Evolutionary conservation across 92 coral and sea anemone species (phyloP).

Genomic region (Bergia sp.): DNA sequence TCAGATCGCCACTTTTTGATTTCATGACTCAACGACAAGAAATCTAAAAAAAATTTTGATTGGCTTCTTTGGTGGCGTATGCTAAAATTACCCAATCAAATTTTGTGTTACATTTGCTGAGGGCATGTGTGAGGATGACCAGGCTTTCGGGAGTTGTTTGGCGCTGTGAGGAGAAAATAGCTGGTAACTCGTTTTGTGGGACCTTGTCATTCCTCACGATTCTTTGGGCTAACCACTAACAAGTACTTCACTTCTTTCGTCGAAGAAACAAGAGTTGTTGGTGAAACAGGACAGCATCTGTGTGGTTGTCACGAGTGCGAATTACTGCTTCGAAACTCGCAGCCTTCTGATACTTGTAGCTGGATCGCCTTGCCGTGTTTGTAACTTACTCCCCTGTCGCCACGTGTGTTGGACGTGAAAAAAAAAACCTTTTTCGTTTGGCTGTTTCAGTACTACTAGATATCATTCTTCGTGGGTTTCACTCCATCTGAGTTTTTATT

Average conservation of each 20-base stretch:
- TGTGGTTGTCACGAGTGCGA: conserved; percentile 54
- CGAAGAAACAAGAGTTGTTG: conserved; percentile 12
- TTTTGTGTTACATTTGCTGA: conserved; percentile 9
- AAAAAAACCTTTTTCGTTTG: conserved; percentile 19
- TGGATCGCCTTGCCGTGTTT: conserved; percentile 46
- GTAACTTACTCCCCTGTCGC: conserved; percentile 38
- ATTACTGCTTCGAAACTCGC: conserved; percentile 39
- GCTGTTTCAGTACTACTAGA: neutral
- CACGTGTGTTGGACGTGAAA: conserved; percentile 53
- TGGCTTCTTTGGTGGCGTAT: conserved; percentile 41
- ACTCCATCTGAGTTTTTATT: conserved; percentile 8
- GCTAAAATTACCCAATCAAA: conserved; percentile 22
- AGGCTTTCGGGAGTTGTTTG: conserved; percentile 52
- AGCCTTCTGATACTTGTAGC: conserved; percentile 37
- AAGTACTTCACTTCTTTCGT: conserved; percentile 19
- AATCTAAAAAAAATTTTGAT: conserved; percentile 24
- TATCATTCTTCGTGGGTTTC: conserved; percentile 32
- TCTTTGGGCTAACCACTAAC: conserved; percentile 5
- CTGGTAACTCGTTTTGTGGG: conserved; percentile 44
- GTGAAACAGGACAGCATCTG: conserved; percentile 30
- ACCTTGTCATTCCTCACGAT: conserved; percentile 33
- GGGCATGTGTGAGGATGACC: conserved; percentile 48
- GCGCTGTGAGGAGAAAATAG: conserved; percentile 48
- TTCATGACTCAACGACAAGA: conserved; percentile 45
- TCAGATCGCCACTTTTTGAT: conserved; percentile 42